phyloP scores from a whole-genome alignment of 92 coral and sea anemone species.

The Palythoa grandiflora region DNA sequence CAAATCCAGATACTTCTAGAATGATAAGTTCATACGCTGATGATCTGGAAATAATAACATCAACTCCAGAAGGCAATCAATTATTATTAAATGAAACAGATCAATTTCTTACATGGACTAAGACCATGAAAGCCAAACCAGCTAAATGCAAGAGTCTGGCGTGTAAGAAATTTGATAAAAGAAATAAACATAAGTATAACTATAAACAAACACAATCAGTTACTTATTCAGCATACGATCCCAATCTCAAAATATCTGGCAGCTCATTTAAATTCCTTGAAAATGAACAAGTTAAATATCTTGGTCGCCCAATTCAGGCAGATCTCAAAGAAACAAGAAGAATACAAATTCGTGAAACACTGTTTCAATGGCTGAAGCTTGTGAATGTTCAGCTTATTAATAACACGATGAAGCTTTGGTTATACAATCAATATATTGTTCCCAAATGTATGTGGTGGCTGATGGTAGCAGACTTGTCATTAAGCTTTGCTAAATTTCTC shows the following conservation, averaged over 20 bases:
- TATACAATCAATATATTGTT: constrained; percentile 13
- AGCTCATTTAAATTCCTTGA: background rate
- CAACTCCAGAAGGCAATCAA: constrained; percentile 5
- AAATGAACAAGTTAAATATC: constrained; percentile 7
- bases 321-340: background rate
- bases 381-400: background rate
- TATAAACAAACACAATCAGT: background rate
- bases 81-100: constrained; percentile 18
- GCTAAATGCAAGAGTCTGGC: background rate
- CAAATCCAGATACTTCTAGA: background rate
- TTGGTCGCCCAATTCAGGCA: background rate
- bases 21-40: background rate
- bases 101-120: constrained; percentile 17
- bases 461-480: background rate
- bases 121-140: constrained; percentile 7
- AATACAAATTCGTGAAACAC: background rate
- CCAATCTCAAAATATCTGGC: background rate
- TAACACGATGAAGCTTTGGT: constrained; percentile 2
- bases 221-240: background rate
- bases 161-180: constrained; percentile 7
- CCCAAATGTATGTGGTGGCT: constrained; percentile 20
- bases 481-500: background rate
- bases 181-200: constrained; percentile 6
- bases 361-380: background rate
- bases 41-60: constrained; percentile 15